These are phyloP conservation scores for Coregonus suidteri DNA, from an alignment of 2,797 vertebrate genomes.

Conservation along the genomic window DNA sequence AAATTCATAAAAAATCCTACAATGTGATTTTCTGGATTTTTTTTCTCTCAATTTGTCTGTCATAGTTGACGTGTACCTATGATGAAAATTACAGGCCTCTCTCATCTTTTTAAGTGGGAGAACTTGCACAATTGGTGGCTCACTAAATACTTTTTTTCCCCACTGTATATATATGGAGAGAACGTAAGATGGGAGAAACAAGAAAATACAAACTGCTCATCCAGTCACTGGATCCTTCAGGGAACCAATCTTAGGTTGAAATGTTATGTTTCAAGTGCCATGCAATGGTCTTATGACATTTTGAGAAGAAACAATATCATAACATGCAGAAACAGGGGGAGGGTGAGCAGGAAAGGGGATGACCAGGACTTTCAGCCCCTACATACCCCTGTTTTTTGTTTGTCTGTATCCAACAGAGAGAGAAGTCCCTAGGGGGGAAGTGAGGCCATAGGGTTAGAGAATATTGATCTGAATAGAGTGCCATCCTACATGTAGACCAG, in stretches of 20 bases:
- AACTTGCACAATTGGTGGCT: too few relatives aligned
- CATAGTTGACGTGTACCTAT: too few relatives aligned
- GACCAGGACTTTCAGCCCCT: background rate
- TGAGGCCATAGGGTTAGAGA: conserved; percentile 20
- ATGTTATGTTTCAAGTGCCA: background rate
- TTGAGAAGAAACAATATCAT: background rate
- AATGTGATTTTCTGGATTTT: too few relatives aligned
- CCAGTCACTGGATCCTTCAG: background rate
- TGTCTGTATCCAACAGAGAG: background rate
- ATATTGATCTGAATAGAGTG: conserved; percentile 68
- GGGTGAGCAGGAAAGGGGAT: background rate
- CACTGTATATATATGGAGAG: background rate
- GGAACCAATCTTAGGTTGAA: background rate
- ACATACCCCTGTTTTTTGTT: background rate
- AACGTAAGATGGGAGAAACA: background rate
- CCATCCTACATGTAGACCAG: conserved; percentile 44
- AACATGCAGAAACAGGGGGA: background rate
- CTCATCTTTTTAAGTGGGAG: too few relatives aligned
- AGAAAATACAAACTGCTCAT: background rate
- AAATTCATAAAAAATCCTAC: too few relatives aligned
- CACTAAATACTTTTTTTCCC: too few relatives aligned
- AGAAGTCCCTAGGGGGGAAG: conserved; percentile 13
- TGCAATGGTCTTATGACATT: background rate
- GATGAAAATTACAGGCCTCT: too few relatives aligned
- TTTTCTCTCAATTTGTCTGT: too few relatives aligned